Conservation (phyloP, 2,888 invertebrate genomes). For the Torymus aiolomorphi region DNA sequence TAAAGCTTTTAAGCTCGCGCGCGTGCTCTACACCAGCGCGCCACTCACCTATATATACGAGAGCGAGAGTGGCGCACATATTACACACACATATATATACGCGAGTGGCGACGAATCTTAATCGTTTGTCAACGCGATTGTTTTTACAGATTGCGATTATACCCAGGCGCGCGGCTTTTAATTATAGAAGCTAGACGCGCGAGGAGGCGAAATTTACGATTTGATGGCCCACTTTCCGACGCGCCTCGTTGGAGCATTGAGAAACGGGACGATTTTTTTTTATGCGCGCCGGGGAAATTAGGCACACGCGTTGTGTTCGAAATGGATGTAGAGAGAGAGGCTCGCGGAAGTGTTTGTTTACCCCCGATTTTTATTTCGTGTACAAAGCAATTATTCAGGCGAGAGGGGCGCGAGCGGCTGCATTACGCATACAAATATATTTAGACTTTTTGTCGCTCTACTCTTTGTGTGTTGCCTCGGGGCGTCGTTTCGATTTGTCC, state of each 20-base stretch:
- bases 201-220: constrained; percentile 34
- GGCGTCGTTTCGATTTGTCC: too few species aligned
- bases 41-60: not conserved
- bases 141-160: constrained; percentile 55
- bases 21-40: constrained; percentile 40
- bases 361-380: not conserved
- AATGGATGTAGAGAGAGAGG: too few species aligned
- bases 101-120: not conserved
- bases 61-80: too few species aligned
- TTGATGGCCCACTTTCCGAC: constrained; percentile 11
- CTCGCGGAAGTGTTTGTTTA: constrained; percentile 18
- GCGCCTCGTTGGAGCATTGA: too few species aligned
- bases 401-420: not conserved
- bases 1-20: constrained; percentile 67
- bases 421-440: constrained; percentile 6
- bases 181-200: constrained; percentile 7
- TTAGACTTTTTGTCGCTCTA: constrained; percentile 2
- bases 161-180: constrained; percentile 1
- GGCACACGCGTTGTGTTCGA: too few species aligned
- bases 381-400: not conserved
- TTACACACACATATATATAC: too few species aligned
- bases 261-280: not conserved
- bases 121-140: constrained; percentile 62
- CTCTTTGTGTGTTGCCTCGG: too few species aligned
- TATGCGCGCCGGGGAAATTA: too few species aligned